Evolutionary conservation across 2,797 vertebrate genomes (phyloP).

Genomic region (Muscicapa striata): DNA sequence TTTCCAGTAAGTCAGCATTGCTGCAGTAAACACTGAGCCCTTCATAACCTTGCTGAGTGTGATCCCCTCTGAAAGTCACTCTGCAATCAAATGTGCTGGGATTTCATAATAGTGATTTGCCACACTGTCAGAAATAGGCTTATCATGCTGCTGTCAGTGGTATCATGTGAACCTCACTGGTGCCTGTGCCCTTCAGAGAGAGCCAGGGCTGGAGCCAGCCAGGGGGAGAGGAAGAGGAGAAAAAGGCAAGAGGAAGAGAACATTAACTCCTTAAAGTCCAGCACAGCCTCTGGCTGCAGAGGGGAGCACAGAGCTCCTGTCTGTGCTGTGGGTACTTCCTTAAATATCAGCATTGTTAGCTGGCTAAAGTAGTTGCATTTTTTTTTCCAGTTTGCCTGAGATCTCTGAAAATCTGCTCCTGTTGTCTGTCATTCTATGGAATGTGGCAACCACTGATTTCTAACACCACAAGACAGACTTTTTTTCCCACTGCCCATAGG

Average conservation of each 20-base stretch:
- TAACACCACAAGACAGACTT: neutral
- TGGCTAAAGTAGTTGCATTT: neutral
- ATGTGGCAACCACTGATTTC: neutral
- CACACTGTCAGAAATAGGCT: slow-evolving; percentile 66
- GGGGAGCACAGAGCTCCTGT: neutral
- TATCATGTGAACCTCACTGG: slow-evolving; percentile 36
- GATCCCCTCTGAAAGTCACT: slow-evolving; percentile 64
- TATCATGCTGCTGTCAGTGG: slow-evolving; percentile 42
- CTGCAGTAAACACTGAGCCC: slow-evolving; percentile 22
- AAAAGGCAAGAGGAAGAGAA: neutral
- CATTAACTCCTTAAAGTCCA: neutral
- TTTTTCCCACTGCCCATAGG: neutral
- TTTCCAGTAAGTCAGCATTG: slow-evolving; percentile 35
- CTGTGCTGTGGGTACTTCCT: neutral
- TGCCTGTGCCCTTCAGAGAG: slow-evolving; percentile 49
- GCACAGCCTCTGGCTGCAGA: neutral
- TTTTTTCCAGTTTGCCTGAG: neutral
- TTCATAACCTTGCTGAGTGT: slow-evolving; percentile 38
- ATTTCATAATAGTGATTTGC: slow-evolving; percentile 68
- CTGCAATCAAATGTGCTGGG: slow-evolving; percentile 55
- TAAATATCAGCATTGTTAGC: neutral
- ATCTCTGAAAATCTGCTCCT: neutral
- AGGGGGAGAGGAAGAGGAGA: neutral
- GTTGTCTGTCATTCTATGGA: neutral
- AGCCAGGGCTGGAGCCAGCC: neutral